Evolutionary conservation across 2,888 invertebrate species (phyloP).

Genomic region (Plutella xylostella): DNA sequence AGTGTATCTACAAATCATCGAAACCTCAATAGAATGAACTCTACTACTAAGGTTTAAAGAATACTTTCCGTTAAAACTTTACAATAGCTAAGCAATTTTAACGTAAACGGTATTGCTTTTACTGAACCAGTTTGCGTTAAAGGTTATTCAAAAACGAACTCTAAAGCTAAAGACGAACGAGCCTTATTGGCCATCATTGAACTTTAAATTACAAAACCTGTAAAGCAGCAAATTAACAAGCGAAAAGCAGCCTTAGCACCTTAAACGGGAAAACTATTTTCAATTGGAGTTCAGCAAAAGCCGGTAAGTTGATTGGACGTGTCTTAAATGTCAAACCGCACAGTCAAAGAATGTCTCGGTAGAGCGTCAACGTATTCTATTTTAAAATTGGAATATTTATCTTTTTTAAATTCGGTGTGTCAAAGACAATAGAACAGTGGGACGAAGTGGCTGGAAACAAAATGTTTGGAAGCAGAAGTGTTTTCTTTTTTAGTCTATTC

Average conservation of each 20-base stretch:
- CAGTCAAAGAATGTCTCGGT: slow-evolving; percentile 10
- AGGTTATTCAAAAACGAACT: slow-evolving; percentile 11
- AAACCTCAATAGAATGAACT: too few relatives aligned
- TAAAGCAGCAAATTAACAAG: background rate
- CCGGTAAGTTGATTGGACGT: slow-evolving; percentile 26
- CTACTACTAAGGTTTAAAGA: too few relatives aligned
- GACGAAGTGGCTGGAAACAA: slow-evolving; percentile 17
- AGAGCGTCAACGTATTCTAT: slow-evolving; percentile 8
- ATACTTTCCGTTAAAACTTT: too few relatives aligned
- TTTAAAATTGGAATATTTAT: slow-evolving; percentile 8
- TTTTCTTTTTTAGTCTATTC: slow-evolving; percentile 31
- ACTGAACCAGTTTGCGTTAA: background rate
- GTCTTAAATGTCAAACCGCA: slow-evolving; percentile 33
- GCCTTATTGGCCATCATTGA: background rate
- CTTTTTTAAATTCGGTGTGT: background rate
- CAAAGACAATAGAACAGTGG: background rate
- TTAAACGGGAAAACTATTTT: slow-evolving; percentile 8
- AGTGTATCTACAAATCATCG: too few relatives aligned
- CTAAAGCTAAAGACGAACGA: background rate
- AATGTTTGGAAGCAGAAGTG: slow-evolving; percentile 32
- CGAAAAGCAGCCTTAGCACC: background rate
- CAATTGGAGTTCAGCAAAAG: slow-evolving; percentile 3
- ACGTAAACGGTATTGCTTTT: slow-evolving; percentile 18
- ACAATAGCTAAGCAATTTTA: too few relatives aligned
- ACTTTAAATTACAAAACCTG: background rate